phyloP scores from a whole-genome alignment of 2,888 invertebrate genomes.

The Ophonus ardosiacus region DNA sequence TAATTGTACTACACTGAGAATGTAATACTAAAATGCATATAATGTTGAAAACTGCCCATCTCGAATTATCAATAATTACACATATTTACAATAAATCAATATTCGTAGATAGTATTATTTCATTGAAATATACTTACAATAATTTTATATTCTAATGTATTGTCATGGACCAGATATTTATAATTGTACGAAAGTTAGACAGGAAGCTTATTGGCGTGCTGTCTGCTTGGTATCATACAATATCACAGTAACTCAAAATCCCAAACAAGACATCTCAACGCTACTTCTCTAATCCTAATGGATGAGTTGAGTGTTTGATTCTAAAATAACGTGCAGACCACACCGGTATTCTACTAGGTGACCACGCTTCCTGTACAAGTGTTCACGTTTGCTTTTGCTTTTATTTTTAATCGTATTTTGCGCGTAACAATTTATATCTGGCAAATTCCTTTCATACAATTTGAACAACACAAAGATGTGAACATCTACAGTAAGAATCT shows the following conservation, averaged over 20 bases:
- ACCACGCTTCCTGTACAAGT: constrained; percentile 30
- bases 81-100: constrained; percentile 60
- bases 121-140: constrained; percentile 76
- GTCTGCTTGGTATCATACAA: constrained; percentile 51
- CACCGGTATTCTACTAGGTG: neutral
- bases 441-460: constrained; percentile 55
- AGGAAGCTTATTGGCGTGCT: constrained; percentile 46
- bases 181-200: constrained; percentile 48
- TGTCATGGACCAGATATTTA: constrained; percentile 75
- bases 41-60: constrained; percentile 50
- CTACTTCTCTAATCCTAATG: constrained; percentile 45
- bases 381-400: constrained; percentile 8
- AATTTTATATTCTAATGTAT: constrained; percentile 75
- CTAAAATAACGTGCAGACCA: constrained; percentile 39
- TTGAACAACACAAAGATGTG: constrained; percentile 59
- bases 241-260: constrained; percentile 57
- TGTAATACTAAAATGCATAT: constrained; percentile 52
- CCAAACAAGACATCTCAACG: constrained; percentile 43
- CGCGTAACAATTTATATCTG: constrained; percentile 57
- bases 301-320: constrained; percentile 44
- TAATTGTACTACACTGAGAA: constrained; percentile 41
- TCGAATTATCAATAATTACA: constrained; percentile 54
- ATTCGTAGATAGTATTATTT: constrained; percentile 73
- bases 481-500: constrained; percentile 58
- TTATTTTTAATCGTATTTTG: constrained; percentile 26